Base-by-base conservation (phyloP, 2,113 vertebrate species). In the Spermophilus dauricus region DNA sequence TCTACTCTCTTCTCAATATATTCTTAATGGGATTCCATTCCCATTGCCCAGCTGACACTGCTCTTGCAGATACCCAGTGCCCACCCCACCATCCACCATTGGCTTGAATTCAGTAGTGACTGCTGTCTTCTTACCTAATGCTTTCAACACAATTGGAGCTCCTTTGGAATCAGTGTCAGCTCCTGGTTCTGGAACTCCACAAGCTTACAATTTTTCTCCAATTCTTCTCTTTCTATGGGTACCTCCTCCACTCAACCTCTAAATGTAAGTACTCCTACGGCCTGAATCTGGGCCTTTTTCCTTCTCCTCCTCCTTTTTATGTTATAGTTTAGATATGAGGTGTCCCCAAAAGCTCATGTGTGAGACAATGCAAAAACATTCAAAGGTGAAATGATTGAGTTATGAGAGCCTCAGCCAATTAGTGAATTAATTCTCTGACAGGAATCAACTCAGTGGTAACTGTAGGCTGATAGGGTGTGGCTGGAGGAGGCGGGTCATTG, bases 101-200 rank as follows among this genome's bases (percentile, higher is more conserved):
- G 0, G 0, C 13, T 4, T 24, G 70, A 45, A 51, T n/a, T 78
- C 16, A 22, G 58, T 22, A 24, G 32, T 48, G 37, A 42, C 1
- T 39, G 12, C 24, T 37, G 42, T 72, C 56, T 5, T 34, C 73
- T 53, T 13, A 37, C 20, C 28, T 34, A 20, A 39, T 22, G 12
- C n/a, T 34, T 51, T 77, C 75, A 61, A 20, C 32, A 18, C 0
- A 6, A 26, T 42, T n/a, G 6, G 18, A 22, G 20, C 28, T 61
- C 18, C 45, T 89, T 39, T 42, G n/a, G 28, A 89, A 82, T 63
- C 0, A 9, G 28, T 34, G 65, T 58, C 18, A 39, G 82, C 48
- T 48, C n/a, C 34, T 42, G 70, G 28, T 45, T 85, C 39, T 67
- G 39, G 7, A 84, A 91, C 13, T 12, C 53, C 10, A 30, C n/a